phyloP scores from a whole-genome alignment of 2,888 invertebrate species.

The Linyphia triangularis region DNA sequence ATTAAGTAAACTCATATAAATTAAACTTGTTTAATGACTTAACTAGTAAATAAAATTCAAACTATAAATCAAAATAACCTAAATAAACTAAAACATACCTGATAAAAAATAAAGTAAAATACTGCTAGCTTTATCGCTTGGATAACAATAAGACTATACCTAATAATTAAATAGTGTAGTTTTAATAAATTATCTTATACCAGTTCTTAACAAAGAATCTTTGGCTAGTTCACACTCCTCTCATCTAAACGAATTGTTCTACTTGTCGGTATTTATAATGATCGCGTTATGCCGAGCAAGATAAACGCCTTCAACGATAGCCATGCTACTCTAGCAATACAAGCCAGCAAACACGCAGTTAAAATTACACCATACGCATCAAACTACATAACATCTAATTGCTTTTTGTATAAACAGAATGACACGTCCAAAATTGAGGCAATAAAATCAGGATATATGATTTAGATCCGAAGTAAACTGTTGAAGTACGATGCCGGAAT shows the following conservation, averaged over 20 bases:
- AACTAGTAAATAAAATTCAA: no score
- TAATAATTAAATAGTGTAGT: background rate
- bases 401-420: constrained; percentile 26
- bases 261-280: background rate
- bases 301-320: background rate
- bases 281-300: background rate
- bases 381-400: background rate
- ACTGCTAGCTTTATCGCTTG: background rate
- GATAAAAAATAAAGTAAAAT: no score
- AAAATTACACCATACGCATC: background rate
- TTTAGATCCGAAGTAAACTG: constrained; percentile 20
- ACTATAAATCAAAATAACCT: no score
- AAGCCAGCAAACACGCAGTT: background rate
- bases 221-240: background rate
- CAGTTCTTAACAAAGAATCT: background rate
- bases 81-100: no score
- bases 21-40: no score
- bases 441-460: constrained; percentile 13
- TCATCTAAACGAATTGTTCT: background rate
- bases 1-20: no score
- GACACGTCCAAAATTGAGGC: constrained; percentile 6
- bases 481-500: constrained; percentile 39
- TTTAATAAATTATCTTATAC: background rate
- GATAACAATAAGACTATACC: background rate
- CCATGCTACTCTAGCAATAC: background rate